Base-by-base conservation (phyloP, 1,140 invertebrate species). In the Coelopa frigida region DNA sequence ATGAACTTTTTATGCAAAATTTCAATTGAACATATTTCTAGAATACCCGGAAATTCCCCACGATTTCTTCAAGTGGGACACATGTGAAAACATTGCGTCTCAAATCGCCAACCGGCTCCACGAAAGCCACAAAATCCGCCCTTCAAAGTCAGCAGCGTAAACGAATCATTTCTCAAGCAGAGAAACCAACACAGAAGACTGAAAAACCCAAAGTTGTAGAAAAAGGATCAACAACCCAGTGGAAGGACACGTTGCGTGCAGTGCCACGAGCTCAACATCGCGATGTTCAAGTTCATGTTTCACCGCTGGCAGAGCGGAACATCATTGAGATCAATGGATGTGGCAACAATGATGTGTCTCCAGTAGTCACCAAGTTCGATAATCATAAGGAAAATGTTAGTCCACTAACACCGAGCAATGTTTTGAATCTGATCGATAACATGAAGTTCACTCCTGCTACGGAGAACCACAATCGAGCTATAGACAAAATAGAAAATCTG, bases 371-470 rank as follows among this genome's bases (percentile, higher is more conserved):
- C 10, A 17, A 20, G 27, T 29, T 15, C 18, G 37, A 40, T 35
- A 35, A 15, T 3, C 29, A 43, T 21, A 70, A 70, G 22, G 66
- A 70, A 41, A 70, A 69, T 32, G 45, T 61, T 4, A 68, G 58
- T 44, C 66, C 66, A 8, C 23, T 48, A 27, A 57, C 56, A 3
- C 55, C 58, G 5, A 38, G 35, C 2, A 65, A 59, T 54, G 43
- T 62, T 2, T 48, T 65, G 2, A 51, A 51, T 24, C 35, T 70
- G 14, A 59, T 70, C 27, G 66, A 70, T 44, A 54, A 64, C 20
- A 45, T 70, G 3, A 51, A 61, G 35, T 70, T 70, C 35, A 70
- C 67, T 2, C 67, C 67, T 5, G 44, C 53, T 15, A 49, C 41
- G 10, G n/a, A 33, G 27, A n/a, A 36, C 11, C 14, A 17, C 20